Base-by-base conservation (phyloP, 2,888 invertebrate genomes). In the Hemicrepidius hirtus region DNA sequence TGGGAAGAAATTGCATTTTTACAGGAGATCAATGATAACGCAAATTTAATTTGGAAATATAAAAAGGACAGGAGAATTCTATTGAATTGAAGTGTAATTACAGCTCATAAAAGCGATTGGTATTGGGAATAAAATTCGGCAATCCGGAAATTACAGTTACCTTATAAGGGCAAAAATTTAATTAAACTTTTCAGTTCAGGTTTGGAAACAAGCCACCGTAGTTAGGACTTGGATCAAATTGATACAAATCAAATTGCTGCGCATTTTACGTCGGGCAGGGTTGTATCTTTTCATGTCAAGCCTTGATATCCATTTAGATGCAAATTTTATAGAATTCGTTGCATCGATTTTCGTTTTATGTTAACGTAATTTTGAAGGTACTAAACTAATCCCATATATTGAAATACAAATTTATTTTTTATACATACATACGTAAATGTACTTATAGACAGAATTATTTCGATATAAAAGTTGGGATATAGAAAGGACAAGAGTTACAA, bases 281-380 rank as follows among this genome's bases (percentile, higher is more conserved):
- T 53, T 53, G 53, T 53, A 28, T 28, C 53, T 28, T 24, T 53
- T 32, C 28, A 28, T 21, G 53, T 9, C 2, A 13, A 32, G 28
- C 24, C n/a, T n/a, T 20, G 18, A 21, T 40, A 13, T 21, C 21
- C 20, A 21, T 59, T 40, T 18, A 40, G 20, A 59, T 59, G 59
- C 4, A 59, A 59, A 59, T 59, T 40, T 59, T 40, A 59, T 59
- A 35, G 20, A 59, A 21, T 40, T 20, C 20, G 24, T 53, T n/a
- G 6, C 32, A 28, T 24, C 28, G 28, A 13, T 28, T 28, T 20
- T 21, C 28, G 13, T 53, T 53, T 53, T 13, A 46, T 46, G 18
- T 32, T 9, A n/a, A 32, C 32, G 32, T 9, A 32, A 9, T 5
- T 32, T 32, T 32, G 9, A 9, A n/a, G n/a, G n/a, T n/a, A n/a